These are phyloP conservation scores for Tipula confusa DNA, from an alignment of 2,888 invertebrate species.

Conservation along the genomic window DNA sequence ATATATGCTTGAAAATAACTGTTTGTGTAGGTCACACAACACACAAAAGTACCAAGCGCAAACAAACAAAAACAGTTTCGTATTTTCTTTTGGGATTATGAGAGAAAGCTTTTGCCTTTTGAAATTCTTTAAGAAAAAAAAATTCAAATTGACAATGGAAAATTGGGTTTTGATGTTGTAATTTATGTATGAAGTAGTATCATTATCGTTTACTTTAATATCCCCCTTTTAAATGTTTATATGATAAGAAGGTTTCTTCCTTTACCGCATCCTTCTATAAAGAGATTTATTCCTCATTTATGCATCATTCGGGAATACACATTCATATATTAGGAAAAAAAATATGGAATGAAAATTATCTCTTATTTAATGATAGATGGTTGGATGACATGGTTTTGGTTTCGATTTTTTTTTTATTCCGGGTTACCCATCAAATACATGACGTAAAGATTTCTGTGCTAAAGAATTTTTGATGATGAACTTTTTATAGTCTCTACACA, in stretches of 20 bases:
- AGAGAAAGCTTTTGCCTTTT: not conserved
- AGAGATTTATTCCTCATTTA: not conserved
- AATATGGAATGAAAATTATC: not conserved
- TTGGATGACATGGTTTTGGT: not conserved
- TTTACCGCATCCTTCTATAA: not conserved
- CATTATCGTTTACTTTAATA: slow-evolving; percentile 25
- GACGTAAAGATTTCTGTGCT: not conserved
- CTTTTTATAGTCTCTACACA: not conserved
- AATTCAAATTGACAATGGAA: not conserved
- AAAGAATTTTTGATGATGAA: not conserved
- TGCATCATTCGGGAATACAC: not conserved
- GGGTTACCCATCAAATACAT: not conserved
- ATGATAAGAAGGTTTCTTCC: not conserved
- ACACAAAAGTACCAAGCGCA: not conserved
- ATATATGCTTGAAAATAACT: not conserved
- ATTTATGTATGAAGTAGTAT: slow-evolving; percentile 20
- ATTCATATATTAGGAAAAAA: not conserved
- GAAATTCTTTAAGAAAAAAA: not conserved
- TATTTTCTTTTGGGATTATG: not conserved
- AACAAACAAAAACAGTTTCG: not conserved
- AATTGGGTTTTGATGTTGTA: slow-evolving; percentile 25
- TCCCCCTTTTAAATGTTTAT: not conserved
- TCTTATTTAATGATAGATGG: not conserved
- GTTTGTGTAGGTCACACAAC: not conserved
- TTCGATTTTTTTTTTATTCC: not conserved